Conservation (phyloP, 2,797 vertebrate species). For the Chiroxiphia lanceolata region DNA sequence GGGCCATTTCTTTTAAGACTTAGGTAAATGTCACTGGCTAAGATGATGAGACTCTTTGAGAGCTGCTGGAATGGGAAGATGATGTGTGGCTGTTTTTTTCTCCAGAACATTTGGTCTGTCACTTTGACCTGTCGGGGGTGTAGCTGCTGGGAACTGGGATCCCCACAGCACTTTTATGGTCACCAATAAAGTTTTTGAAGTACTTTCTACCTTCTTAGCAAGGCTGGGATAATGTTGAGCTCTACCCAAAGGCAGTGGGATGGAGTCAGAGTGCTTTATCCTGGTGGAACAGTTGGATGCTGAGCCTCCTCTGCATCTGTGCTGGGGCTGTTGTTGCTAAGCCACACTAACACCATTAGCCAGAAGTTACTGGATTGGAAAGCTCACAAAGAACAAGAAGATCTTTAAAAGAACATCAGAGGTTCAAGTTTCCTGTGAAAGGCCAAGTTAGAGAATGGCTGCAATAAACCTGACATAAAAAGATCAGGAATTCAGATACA, state of each 20-base stretch:
- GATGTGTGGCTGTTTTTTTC: background rate
- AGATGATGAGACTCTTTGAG: background rate
- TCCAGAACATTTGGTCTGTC: background rate
- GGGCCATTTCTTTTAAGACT: slow-evolving; percentile 72
- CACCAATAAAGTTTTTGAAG: slow-evolving; percentile 2
- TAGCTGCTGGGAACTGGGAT: background rate
- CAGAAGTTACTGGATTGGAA: background rate
- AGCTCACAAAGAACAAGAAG: background rate
- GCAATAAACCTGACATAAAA: background rate
- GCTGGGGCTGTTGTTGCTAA: background rate
- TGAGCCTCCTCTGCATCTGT: background rate
- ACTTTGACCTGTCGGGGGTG: background rate
- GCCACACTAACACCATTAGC: background rate
- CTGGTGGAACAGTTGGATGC: background rate
- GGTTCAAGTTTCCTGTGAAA: background rate
- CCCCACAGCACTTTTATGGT: background rate
- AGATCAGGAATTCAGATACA: background rate
- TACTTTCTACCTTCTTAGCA: background rate
- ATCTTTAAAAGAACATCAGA: background rate
- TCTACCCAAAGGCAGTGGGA: background rate
- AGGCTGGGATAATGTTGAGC: background rate
- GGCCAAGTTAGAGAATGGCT: background rate
- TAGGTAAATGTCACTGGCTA: background rate
- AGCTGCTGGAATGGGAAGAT: background rate
- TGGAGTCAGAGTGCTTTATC: background rate